Percentiles rank a stretch among this genome's conserved stretches.
Evolutionary conservation across 2,113 vertebrate species (phyloP).

Genomic region (Hydrolagus affinis): DNA sequence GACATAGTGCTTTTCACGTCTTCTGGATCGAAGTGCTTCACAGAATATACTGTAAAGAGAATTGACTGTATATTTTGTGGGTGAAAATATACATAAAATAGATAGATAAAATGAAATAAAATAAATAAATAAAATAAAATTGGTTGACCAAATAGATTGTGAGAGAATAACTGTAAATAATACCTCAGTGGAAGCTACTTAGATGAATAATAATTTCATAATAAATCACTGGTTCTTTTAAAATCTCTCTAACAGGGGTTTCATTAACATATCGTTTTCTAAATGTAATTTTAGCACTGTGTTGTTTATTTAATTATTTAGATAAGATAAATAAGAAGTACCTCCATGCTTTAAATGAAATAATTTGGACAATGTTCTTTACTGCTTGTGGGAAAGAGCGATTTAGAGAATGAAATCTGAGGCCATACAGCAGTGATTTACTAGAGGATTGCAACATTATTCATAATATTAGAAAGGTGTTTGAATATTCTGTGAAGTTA

Average conservation of each 20-base stretch:
- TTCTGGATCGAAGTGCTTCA: too few relatives aligned
- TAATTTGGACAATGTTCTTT: neutral
- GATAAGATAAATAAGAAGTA: constrained; percentile 1
- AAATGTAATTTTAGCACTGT: neutral
- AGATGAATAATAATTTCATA: neutral
- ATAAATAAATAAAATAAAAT: too few relatives aligned
- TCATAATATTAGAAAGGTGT: neutral
- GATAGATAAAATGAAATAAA: too few relatives aligned
- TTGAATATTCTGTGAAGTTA: constrained; percentile 13
- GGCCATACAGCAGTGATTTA: neutral
- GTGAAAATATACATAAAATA: too few relatives aligned
- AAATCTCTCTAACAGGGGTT: neutral
- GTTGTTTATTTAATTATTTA: neutral
- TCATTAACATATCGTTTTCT: neutral
- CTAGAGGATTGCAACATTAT: neutral
- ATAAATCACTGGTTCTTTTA: neutral
- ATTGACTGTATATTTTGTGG: too few relatives aligned
- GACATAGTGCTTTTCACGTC: too few relatives aligned
- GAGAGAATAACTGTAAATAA: neutral
- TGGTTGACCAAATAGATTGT: neutral
- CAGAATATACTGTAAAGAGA: too few relatives aligned
- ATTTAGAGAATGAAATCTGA: neutral
- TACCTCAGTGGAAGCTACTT: neutral
- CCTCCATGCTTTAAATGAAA: neutral
- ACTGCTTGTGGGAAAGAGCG: neutral